These are phyloP conservation scores for Onychorhynchus coronatus DNA, from an alignment of 2,113 vertebrate species.

Conservation along the genomic window DNA sequence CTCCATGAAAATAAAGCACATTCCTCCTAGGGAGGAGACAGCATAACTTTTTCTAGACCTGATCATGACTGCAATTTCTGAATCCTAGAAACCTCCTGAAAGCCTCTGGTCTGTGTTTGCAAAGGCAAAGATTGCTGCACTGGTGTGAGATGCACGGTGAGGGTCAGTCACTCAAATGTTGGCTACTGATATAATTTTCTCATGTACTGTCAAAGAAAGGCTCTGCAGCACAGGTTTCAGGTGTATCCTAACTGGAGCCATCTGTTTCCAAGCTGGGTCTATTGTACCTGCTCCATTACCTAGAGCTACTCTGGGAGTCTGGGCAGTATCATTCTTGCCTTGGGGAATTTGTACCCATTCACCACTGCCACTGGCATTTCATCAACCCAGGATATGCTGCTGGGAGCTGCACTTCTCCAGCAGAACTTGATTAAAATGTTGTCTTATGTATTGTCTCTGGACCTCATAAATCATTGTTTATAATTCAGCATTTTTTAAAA, in stretches of 20 bases:
- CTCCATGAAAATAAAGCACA: neutral
- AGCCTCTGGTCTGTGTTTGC: neutral
- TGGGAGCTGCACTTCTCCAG: neutral
- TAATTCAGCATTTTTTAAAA: neutral
- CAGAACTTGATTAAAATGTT: neutral
- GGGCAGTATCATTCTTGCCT: neutral
- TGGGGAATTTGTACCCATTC: neutral
- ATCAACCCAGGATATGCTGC: too few relatives aligned
- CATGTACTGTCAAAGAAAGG: neutral
- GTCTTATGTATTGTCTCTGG: neutral
- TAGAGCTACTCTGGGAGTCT: neutral
- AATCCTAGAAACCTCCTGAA: neutral
- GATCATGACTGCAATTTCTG: neutral
- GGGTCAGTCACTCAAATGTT: neutral
- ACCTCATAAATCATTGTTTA: neutral
- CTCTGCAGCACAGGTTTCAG: neutral
- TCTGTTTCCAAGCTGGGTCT: neutral
- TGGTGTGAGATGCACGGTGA: fast-evolving
- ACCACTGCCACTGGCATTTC: neutral
- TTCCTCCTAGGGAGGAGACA: neutral
- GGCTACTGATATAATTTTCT: neutral
- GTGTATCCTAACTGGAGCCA: neutral
- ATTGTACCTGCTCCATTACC: neutral
- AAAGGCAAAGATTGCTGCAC: neutral
- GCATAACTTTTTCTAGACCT: neutral